Conservation (phyloP, 2,797 vertebrate species). For the Halcyon chelicuti region DNA sequence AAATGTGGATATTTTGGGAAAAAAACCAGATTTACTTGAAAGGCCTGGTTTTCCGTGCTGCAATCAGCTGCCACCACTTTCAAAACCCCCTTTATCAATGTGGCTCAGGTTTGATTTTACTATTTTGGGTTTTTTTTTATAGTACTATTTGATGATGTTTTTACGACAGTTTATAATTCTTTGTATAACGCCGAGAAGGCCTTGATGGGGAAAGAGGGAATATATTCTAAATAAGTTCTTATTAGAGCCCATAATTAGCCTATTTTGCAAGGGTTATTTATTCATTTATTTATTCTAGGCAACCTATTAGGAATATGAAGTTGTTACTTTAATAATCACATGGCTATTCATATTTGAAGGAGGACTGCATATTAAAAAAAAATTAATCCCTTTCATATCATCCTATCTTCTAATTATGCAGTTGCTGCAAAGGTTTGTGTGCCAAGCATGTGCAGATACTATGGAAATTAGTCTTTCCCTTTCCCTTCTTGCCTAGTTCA, state of each 20-base stretch:
- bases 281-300: background rate
- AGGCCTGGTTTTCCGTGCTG: background rate
- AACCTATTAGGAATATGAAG: background rate
- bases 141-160: background rate
- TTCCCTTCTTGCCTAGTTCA: background rate
- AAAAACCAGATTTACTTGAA: background rate
- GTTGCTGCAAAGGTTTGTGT: background rate
- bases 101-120: background rate
- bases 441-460: background rate
- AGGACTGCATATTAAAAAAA: background rate
- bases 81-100: background rate
- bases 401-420: background rate
- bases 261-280: background rate
- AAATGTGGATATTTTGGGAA: background rate
- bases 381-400: background rate
- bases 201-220: background rate
- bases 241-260: background rate
- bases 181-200: background rate
- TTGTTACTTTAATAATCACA: background rate
- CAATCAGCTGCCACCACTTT: background rate
- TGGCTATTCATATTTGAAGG: background rate
- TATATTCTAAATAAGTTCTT: constrained; percentile 24
- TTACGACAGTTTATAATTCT: background rate
- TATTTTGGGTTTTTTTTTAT: background rate
- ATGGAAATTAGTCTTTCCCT: background rate